Evolutionary conservation across 2,797 vertebrate species (phyloP), one percentile per base, ranked within the genome.

Genomic region (Sebastes alutus): DNA sequence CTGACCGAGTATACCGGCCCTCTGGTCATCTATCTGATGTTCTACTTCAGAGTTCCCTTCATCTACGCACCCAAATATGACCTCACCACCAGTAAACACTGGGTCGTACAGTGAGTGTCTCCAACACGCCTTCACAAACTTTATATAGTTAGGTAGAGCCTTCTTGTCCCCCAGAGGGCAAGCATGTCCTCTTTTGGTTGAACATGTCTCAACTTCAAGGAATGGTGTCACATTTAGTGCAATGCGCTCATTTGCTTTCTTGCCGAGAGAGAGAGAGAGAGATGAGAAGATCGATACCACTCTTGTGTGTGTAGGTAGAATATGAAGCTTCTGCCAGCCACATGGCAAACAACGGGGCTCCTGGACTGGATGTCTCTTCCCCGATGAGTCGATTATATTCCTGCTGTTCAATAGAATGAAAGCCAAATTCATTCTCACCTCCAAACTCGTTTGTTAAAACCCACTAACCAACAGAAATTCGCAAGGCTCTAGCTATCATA

Each of bases 41-140:
- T 98, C 91, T 98, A 99, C 91, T 98, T 98, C 94, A 96, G 97
- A 13, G 97, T 98, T 35, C 97, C 97, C 12, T 97, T 98, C 91
- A 97, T 98, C 92, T 99, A 99, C 2, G 95, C 96, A 1, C 93
- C 95, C 63, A 97, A 97, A 94, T 96, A 98, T 0, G 97, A 98
- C 95, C 98, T 98, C 88, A 97, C 97, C n/a, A 97, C 97, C 88
- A 98, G 97, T 92, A 96, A 97, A 89, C 97, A 98, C 92, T 96
- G 97, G 56, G 98, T 99, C 8, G 98, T 99, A 29, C 98, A 98
- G 97, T 98, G 81, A 96, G 97, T 96, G 75, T 88, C 82, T 46
- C 38, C n/a, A 64, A 38, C 38, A 61, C 29, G 16, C n/a, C 27
- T 30, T 65, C 33, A 65, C 33, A 33, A 12, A 56, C 22, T 13